These are phyloP conservation scores for Lagodon rhomboides DNA, from an alignment of 2,797 vertebrate species.

Conservation along the genomic window DNA sequence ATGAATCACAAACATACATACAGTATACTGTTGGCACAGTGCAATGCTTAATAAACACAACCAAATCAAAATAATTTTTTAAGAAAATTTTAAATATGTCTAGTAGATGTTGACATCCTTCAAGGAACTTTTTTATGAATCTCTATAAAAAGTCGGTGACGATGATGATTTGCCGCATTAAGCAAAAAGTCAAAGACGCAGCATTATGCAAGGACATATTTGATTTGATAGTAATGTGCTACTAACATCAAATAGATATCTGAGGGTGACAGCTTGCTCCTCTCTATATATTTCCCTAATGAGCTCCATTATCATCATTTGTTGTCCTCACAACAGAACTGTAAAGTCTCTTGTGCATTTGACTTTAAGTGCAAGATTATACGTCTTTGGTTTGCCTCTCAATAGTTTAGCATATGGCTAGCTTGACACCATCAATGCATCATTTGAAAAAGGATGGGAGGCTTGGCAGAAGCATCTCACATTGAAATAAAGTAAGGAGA, in stretches of 20 bases:
- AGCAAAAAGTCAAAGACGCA: constrained; percentile 4
- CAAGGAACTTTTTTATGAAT: constrained; percentile 48
- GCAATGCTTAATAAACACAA: not conserved
- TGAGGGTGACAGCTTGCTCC: constrained; percentile 13
- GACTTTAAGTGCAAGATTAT: constrained; percentile 52
- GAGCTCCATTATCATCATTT: constrained; percentile 56
- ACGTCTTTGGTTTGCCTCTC: constrained; percentile 51
- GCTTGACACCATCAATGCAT: constrained; percentile 62
- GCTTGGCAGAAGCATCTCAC: constrained; percentile 21
- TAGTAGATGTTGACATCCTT: constrained; percentile 28
- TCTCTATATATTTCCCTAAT: constrained; percentile 61
- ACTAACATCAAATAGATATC: constrained; percentile 11
- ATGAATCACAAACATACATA: constrained; percentile 72
- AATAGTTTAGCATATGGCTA: constrained; percentile 66
- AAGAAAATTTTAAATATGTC: constrained; percentile 16
- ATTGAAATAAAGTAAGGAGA: constrained; percentile 34
- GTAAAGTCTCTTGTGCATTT: constrained; percentile 38
- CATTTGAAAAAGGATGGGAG: constrained; percentile 45
- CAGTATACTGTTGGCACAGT: not conserved
- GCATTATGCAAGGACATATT: constrained; percentile 10
- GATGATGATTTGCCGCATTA: constrained; percentile 1
- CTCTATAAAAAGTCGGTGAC: not conserved
- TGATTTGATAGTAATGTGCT: constrained; percentile 15
- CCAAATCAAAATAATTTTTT: constrained; percentile 48
- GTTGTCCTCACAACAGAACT: constrained; percentile 41